Evolutionary conservation across 2,888 invertebrate species (phyloP).

Genomic region (Apantesis nais): DNA sequence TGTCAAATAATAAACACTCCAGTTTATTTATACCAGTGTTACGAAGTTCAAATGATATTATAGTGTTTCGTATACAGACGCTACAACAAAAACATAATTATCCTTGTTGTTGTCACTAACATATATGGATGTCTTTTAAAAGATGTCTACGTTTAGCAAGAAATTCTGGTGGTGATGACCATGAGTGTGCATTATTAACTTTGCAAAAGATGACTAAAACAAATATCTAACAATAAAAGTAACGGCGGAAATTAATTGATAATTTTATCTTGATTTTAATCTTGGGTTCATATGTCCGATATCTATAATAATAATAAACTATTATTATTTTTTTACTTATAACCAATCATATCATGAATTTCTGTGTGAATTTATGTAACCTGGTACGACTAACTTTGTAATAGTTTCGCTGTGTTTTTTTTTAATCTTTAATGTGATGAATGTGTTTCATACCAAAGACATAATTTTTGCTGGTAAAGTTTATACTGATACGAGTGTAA

Average conservation of each 20-base stretch:
- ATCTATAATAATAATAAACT: too few relatives aligned
- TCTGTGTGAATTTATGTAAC: too few relatives aligned
- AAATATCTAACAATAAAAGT: neutral
- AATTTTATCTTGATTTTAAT: neutral
- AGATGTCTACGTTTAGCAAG: neutral
- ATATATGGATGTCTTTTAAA: neutral
- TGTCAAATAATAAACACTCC: neutral
- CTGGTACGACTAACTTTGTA: too few relatives aligned
- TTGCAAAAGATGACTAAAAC: neutral
- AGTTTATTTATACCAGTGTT: neutral
- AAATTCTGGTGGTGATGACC: neutral
- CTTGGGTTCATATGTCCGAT: neutral
- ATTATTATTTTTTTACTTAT: too few relatives aligned
- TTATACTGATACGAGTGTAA: too few relatives aligned
- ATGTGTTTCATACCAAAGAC: too few relatives aligned
- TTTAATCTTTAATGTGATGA: too few relatives aligned
- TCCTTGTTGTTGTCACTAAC: neutral
- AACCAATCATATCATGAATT: too few relatives aligned
- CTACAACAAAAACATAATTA: neutral
- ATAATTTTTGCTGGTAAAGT: too few relatives aligned
- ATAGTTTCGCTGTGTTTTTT: too few relatives aligned
- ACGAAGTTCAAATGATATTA: neutral
- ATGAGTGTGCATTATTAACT: neutral
- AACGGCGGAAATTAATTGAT: neutral
- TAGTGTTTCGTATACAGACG: neutral